Conservation (phyloP, 2,888 invertebrate genomes). For the Gymnoscelis rufifasciata region DNA sequence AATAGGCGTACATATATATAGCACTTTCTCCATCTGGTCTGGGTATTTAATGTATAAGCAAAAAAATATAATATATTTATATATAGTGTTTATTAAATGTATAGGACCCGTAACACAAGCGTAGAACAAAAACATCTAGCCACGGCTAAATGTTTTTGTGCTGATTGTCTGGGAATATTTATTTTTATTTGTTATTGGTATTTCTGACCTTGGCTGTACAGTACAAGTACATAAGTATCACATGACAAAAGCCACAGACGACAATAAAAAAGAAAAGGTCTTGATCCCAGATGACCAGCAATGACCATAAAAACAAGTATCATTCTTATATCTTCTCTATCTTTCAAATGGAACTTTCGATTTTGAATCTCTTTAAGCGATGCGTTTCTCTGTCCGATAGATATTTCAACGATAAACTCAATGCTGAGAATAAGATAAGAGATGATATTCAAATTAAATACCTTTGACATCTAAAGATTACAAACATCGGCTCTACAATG, state of each 20-base stretch:
- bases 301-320: background rate
- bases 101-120: too few relatives aligned
- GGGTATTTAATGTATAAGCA: too few relatives aligned
- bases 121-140: too few relatives aligned
- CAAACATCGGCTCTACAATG: slow-evolving; percentile 68
- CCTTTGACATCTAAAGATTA: slow-evolving; percentile 77
- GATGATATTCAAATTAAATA: slow-evolving; percentile 78
- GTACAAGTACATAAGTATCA: background rate
- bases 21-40: too few relatives aligned
- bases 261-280: background rate
- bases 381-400: slow-evolving; percentile 40
- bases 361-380: slow-evolving; percentile 25
- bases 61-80: too few relatives aligned
- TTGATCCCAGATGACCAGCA: background rate
- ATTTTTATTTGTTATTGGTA: too few relatives aligned
- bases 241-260: background rate
- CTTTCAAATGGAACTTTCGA: slow-evolving; percentile 21
- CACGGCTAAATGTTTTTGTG: too few relatives aligned
- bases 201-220: too few relatives aligned
- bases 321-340: background rate
- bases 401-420: slow-evolving; percentile 70
- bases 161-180: too few relatives aligned
- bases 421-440: slow-evolving; percentile 68
- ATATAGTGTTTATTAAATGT: too few relatives aligned
- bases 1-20: too few relatives aligned